Conservation (phyloP, 1,140 invertebrate species). For the Heliothis virescens region DNA sequence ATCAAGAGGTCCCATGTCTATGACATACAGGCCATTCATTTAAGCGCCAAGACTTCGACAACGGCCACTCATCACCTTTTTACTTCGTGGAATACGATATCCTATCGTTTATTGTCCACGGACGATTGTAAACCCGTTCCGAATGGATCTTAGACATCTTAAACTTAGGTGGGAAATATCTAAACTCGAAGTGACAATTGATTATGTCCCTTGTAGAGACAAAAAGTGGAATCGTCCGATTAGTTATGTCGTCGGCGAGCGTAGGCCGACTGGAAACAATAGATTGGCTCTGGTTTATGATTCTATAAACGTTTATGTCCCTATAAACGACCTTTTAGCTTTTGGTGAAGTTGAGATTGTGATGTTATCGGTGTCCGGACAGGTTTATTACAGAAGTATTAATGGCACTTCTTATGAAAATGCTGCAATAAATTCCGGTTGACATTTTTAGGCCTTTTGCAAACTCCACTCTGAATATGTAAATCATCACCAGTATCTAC, state of each 20-base stretch:
- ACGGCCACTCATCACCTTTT: constrained; percentile 83
- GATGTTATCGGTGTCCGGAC: constrained; percentile 77
- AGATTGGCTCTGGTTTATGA: constrained; percentile 83
- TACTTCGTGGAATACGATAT: constrained; percentile 82
- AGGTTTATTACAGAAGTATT: constrained; percentile 76
- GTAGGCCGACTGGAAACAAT: constrained; percentile 81
- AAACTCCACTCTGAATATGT: constrained; percentile 49
- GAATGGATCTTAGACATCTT: constrained; percentile 73
- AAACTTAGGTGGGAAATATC: constrained; percentile 75
- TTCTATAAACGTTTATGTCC: constrained; percentile 85
- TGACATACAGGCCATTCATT: constrained; percentile 69
- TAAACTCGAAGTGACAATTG: constrained; percentile 82
- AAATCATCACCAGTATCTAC: constrained; percentile 33
- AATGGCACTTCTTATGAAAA: constrained; percentile 64
- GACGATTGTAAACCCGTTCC: constrained; percentile 79
- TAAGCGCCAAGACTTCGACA: constrained; percentile 70
- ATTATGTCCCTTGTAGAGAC: constrained; percentile 77
- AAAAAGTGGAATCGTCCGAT: constrained; percentile 83
- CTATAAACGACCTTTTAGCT: constrained; percentile 83
- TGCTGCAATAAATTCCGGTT: constrained; percentile 48
- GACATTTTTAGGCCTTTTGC: constrained; percentile 52
- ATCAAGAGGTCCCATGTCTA: constrained; percentile 66
- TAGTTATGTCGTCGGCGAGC: constrained; percentile 78
- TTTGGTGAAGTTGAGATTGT: constrained; percentile 74
- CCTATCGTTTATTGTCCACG: constrained; percentile 76